Base-by-base conservation (phyloP, 2,797 vertebrate genomes). In the Hydrophis major region DNA sequence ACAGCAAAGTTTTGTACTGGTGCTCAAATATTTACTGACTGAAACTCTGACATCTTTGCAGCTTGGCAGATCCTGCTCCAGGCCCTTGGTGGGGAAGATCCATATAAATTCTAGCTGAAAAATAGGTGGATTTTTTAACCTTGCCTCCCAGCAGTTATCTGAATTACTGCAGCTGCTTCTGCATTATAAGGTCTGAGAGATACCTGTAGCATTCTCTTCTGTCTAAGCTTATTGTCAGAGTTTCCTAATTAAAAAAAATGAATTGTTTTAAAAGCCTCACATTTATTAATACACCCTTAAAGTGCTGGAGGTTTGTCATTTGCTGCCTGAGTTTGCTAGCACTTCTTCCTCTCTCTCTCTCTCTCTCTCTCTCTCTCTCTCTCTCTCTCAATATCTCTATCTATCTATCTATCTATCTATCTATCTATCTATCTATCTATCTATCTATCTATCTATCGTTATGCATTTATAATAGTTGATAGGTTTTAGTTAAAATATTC, bases 1-100 rank as follows among this genome's bases (percentile, higher is more conserved):
- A 60, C 87, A 91, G 89, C 27, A 87, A 50, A 42, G 69, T 47
- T 27, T 37, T 86, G 32, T 14, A 6, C 53, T 61, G 66, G 63
- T 90, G 74, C 86, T 93, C 89, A 87, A 59, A 60, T 87, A 74
- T 56, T 87, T 55, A 90, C 20, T 63, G 32, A 86, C 83, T 87
- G 59, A 32, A 69, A 57, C 37, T 61, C 74, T 78, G 25, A 57
- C 60, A 87, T 25, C 28, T 50, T 87, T 93, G 16, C 42, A 63
- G 32, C 14, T 91, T 86, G 66, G n/a, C 56, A 56, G 37, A 91
- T 91, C 69, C 69, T 66, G 87, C 69, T 86, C 57, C 89, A 57
- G 69, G 25, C 18, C 61, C 4, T 86, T 60, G 16, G 47, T 60
- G 32, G 47, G 89, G 57, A 89, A 66, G 18, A 89, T 47, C 16